Conservation (phyloP, 2,113 vertebrate species). For the Setophaga petechia region DNA sequence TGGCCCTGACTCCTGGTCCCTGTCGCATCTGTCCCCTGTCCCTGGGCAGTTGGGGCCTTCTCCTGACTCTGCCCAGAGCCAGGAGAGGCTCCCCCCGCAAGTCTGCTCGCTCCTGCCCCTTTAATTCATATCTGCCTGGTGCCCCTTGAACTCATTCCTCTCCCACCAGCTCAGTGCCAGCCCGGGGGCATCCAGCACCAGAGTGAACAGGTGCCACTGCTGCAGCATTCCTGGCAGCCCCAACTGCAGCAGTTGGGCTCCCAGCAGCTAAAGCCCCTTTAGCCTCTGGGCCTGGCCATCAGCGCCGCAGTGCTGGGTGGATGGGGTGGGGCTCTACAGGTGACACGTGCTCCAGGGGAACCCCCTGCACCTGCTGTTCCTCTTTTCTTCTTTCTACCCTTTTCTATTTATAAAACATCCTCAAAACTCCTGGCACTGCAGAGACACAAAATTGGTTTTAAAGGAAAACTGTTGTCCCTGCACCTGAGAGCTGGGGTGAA, state of each 20-base stretch:
- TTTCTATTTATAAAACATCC: neutral
- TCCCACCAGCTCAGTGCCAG: neutral
- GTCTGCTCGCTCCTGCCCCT: neutral
- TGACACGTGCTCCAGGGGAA: neutral
- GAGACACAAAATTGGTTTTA: neutral
- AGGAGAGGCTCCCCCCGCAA: neutral
- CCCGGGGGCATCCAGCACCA: accelerated
- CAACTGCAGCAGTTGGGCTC: neutral
- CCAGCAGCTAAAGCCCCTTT: neutral
- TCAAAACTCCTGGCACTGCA: accelerated
- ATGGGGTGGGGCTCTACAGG: neutral
- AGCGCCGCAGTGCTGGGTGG: neutral
- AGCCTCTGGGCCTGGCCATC: neutral
- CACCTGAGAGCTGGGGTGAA: neutral
- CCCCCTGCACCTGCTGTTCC: neutral
- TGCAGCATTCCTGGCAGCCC: neutral
- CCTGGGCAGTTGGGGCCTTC: neutral
- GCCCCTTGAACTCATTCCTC: neutral
- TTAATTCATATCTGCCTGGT: neutral
- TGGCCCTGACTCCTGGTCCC: neutral
- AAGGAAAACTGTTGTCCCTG: neutral
- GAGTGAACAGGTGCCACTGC: accelerated
- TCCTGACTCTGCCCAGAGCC: neutral
- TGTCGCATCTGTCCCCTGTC: neutral
- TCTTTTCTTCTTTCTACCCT: neutral